These are phyloP conservation scores for Drosophila bunnanda DNA, from an alignment of 2,888 invertebrate genomes.

Conservation along the genomic window DNA sequence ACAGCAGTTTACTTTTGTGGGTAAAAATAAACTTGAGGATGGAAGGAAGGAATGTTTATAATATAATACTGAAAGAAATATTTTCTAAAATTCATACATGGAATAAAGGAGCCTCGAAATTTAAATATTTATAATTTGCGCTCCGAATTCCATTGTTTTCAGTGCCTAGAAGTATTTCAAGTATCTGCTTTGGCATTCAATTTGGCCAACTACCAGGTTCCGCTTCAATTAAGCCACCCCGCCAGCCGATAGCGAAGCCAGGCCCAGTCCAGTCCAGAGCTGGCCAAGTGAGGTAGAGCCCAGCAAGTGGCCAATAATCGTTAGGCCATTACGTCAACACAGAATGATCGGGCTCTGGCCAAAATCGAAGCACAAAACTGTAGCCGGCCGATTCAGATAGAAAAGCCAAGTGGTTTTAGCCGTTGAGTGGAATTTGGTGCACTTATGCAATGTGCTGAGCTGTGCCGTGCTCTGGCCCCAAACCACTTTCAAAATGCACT, in stretches of 20 bases:
- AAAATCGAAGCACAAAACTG: slow-evolving; percentile 42
- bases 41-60: background rate
- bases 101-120: background rate
- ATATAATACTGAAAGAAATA: background rate
- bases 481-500: slow-evolving; percentile 81
- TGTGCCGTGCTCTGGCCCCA: slow-evolving; percentile 54
- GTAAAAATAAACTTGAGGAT: background rate
- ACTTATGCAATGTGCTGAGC: slow-evolving; percentile 69
- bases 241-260: slow-evolving; percentile 25
- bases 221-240: slow-evolving; percentile 69
- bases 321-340: slow-evolving; percentile 71
- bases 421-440: slow-evolving; percentile 69
- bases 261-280: slow-evolving; percentile 3
- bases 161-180: slow-evolving; percentile 36
- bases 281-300: slow-evolving; percentile 22
- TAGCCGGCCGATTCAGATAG: slow-evolving; percentile 65
- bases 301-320: slow-evolving; percentile 58
- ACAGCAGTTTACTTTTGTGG: background rate
- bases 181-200: slow-evolving; percentile 49
- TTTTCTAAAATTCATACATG: background rate
- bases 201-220: slow-evolving; percentile 55
- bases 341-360: slow-evolving; percentile 72
- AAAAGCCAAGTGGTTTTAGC: slow-evolving; percentile 55
- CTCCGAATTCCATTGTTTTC: background rate
- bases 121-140: background rate